A percentile compares a stretch with the other conserved stretches of the same genome.
Evolutionary conservation across 2,113 vertebrate genomes (phyloP).

Genomic region (Pangasianodon gigas): DNA sequence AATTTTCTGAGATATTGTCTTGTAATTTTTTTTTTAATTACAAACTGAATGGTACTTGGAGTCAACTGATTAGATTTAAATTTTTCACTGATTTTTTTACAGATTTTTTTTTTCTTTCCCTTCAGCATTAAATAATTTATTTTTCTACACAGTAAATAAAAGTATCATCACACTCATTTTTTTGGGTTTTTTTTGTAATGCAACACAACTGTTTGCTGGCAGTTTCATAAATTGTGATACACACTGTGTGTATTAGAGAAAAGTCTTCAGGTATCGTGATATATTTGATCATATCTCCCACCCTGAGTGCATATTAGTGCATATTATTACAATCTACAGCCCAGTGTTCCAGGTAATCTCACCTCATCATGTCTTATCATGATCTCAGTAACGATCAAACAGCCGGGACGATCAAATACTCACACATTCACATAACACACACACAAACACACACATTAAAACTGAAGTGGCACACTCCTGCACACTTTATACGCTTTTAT

Average conservation of each 20-base stretch:
- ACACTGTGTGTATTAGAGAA: background rate
- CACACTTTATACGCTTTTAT: background rate
- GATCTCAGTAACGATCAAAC: slow-evolving; percentile 10
- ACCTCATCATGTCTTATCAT: slow-evolving; percentile 15
- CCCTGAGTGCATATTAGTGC: background rate
- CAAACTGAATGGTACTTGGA: too few relatives aligned
- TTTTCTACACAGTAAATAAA: background rate
- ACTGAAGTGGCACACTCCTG: background rate
- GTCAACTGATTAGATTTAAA: too few relatives aligned
- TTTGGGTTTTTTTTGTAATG: too few relatives aligned
- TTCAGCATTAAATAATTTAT: background rate
- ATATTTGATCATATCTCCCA: background rate
- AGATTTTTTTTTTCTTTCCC: too few relatives aligned
- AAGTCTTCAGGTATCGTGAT: background rate
- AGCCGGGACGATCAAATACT: background rate
- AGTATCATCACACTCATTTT: background rate
- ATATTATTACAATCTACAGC: slow-evolving; percentile 9
- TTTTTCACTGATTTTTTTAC: too few relatives aligned
- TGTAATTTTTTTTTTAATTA: too few relatives aligned
- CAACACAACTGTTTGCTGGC: background rate
- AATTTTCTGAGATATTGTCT: too few relatives aligned
- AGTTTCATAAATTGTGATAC: background rate
- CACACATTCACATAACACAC: background rate
- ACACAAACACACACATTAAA: background rate
- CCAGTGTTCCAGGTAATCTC: background rate